Evolutionary conservation across 2,888 invertebrate genomes (phyloP).

Genomic region (Leistus spinibarbis): DNA sequence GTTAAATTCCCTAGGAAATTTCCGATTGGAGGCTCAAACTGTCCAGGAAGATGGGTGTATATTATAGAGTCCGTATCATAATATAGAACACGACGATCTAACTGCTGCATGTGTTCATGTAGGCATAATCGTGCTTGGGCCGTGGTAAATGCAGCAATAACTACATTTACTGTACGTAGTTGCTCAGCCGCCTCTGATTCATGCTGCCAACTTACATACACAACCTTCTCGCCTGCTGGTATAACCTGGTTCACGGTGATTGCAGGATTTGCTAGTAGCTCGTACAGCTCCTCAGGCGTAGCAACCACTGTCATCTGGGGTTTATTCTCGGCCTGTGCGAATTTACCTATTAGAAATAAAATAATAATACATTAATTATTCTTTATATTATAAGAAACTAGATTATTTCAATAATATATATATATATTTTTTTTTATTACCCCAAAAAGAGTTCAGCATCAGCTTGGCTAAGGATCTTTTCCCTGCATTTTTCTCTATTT

Average conservation of each 20-base stretch:
- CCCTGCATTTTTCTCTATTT: slow-evolving; percentile 41
- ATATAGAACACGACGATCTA: slow-evolving; percentile 49
- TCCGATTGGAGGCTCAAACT: slow-evolving; percentile 45
- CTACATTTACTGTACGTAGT: slow-evolving; percentile 45
- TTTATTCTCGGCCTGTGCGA: slow-evolving; percentile 40
- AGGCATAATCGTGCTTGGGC: slow-evolving; percentile 20
- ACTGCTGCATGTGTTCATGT: slow-evolving; percentile 45
- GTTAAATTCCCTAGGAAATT: slow-evolving; percentile 51
- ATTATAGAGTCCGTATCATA: slow-evolving; percentile 53
- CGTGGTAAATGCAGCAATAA: slow-evolving; percentile 52
- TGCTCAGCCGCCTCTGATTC: slow-evolving; percentile 37
- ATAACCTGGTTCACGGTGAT: slow-evolving; percentile 40
- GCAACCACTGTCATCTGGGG: slow-evolving; percentile 37
- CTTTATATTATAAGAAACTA: slow-evolving; percentile 23
- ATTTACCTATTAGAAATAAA: slow-evolving; percentile 24
- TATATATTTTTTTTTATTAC: slow-evolving; percentile 36
- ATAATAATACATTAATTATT: slow-evolving; percentile 2
- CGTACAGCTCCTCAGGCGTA: slow-evolving; percentile 32
- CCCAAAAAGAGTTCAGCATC: slow-evolving; percentile 45
- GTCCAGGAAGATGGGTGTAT: slow-evolving; percentile 41
- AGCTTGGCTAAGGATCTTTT: slow-evolving; percentile 41
- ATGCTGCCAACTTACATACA: slow-evolving; percentile 42
- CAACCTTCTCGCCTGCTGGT: slow-evolving; percentile 38
- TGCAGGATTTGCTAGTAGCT: slow-evolving; percentile 41
- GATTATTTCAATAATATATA: too few relatives aligned